Conservation (phyloP, 2,888 invertebrate genomes). For the Agrochola lota region DNA sequence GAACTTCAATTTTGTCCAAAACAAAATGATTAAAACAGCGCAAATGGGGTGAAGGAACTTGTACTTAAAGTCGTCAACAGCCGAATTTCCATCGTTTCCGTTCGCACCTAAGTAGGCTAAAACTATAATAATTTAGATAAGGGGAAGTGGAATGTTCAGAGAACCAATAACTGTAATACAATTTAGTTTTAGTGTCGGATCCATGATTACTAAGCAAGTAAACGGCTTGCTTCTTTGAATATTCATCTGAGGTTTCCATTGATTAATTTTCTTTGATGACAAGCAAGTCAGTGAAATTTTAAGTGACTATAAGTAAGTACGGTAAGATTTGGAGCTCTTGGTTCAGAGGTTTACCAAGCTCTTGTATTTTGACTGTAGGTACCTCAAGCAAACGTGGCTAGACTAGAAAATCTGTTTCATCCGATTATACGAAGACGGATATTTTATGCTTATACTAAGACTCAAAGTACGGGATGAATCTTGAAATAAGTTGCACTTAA, state of each 20-base stretch:
- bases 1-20: constrained; percentile 23
- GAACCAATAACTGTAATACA: constrained; percentile 30
- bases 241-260: constrained; percentile 49
- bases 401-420: constrained; percentile 53
- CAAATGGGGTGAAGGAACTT: constrained; percentile 27
- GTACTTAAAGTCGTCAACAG: constrained; percentile 9
- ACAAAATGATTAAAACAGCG: constrained; percentile 19
- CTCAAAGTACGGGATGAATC: constrained; percentile 17
- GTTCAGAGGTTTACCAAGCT: constrained; percentile 39
- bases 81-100: constrained; percentile 12
- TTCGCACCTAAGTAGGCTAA: constrained; percentile 14
- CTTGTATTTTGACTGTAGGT: constrained; percentile 53
- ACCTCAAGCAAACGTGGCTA: constrained; percentile 50
- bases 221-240: constrained; percentile 42
- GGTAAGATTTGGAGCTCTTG: constrained; percentile 28
- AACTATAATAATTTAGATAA: constrained; percentile 27
- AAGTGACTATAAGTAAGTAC: constrained; percentile 24
- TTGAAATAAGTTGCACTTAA: constrained; percentile 25
- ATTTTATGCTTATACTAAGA: constrained; percentile 53
- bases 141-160: constrained; percentile 13
- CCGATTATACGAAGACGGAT: constrained; percentile 45
- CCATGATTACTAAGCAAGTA: constrained; percentile 30
- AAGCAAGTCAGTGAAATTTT: constrained; percentile 33
- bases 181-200: constrained; percentile 33
- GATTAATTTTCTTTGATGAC: constrained; percentile 53